Percentiles rank a stretch among this genome's conserved stretches.
phyloP scores from a whole-genome alignment of 2,797 vertebrate species.

The Rhynchotus rufescens region DNA sequence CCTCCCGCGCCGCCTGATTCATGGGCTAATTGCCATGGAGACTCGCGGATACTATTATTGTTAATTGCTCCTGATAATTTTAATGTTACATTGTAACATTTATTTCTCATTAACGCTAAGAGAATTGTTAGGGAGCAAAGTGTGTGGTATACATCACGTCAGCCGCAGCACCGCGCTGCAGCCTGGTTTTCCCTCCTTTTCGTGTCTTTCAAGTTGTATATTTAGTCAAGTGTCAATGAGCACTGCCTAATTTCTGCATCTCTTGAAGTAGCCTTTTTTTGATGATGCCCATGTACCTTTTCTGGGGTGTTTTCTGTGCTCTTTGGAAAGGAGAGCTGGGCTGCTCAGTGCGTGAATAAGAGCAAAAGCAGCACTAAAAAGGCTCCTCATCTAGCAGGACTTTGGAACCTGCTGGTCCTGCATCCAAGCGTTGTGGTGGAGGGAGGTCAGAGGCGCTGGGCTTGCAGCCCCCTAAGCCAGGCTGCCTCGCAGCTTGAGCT shows the following conservation, averaged over 20 bases:
- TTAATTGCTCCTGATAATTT: slow-evolving; percentile 70
- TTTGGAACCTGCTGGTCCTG: neutral
- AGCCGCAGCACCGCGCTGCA: neutral
- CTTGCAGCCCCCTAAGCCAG: neutral
- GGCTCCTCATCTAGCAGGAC: neutral
- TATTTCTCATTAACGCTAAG: slow-evolving; percentile 43
- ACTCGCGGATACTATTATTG: slow-evolving; percentile 34
- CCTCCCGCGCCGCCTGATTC: neutral
- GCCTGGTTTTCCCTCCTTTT: neutral
- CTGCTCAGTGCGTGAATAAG: neutral
- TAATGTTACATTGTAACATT: neutral
- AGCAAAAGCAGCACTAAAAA: neutral
- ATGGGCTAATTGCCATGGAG: slow-evolving; percentile 56
- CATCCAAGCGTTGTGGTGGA: neutral
- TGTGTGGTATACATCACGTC: neutral
- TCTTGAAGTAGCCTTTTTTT: neutral
- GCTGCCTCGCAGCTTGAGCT: slow-evolving; percentile 32
- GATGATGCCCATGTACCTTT: neutral
- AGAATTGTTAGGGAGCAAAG: slow-evolving; percentile 23
- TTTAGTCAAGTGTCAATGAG: slow-evolving; percentile 24
- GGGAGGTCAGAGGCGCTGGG: neutral
- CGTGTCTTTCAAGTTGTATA: neutral
- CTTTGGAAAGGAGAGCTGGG: neutral
- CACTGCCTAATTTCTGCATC: neutral
- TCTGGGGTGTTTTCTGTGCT: neutral